These are phyloP conservation scores for Chironomus tepperi DNA, from an alignment of 1,140 invertebrate species.

Conservation along the genomic window DNA sequence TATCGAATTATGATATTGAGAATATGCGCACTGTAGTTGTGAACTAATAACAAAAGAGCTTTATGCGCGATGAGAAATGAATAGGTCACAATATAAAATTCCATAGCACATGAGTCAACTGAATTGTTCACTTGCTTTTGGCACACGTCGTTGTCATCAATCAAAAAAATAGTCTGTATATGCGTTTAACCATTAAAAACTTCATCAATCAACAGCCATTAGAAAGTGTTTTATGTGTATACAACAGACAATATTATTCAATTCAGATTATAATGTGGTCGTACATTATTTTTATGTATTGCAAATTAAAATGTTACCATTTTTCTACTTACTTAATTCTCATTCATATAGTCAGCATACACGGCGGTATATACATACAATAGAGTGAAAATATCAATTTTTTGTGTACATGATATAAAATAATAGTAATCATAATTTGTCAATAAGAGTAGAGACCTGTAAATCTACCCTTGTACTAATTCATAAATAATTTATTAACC, in stretches of 20 bases:
- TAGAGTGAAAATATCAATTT: no score
- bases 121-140: not conserved
- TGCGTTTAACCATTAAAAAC: not conserved
- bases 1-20: not conserved
- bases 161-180: not conserved
- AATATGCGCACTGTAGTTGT: not conserved
- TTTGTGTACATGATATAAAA: no score
- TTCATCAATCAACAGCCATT: slow-evolving; percentile 10
- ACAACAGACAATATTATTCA: not conserved
- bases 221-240: slow-evolving; percentile 16
- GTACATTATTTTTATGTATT: not conserved
- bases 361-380: no score
- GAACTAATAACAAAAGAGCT: not conserved
- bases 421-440: slow-evolving; percentile 17
- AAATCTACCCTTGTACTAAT: slow-evolving; percentile 10
- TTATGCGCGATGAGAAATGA: not conserved
- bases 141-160: slow-evolving; percentile 6
- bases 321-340: not conserved
- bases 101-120: not conserved
- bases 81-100: not conserved
- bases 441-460: slow-evolving; percentile 10
- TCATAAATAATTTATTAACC: slow-evolving; percentile 21
- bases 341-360: not conserved
- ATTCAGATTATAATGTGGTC: not conserved
- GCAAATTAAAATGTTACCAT: slow-evolving; percentile 18